Evolutionary conservation across 2,888 invertebrate species (phyloP).

Genomic region (Asteroscopus sphinx): DNA sequence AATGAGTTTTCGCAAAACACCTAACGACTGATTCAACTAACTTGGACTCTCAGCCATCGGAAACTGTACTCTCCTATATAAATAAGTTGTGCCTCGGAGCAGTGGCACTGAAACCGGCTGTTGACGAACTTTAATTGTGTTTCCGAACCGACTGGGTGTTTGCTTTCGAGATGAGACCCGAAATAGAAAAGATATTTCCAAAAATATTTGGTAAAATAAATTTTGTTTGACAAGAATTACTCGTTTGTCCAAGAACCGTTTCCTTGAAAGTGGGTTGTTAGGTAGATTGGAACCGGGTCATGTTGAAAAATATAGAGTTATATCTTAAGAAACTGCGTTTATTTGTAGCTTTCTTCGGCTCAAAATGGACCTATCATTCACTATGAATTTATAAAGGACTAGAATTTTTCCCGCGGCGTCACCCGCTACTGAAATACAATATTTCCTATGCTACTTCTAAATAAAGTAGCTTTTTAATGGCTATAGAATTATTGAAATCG

Average conservation of each 20-base stretch:
- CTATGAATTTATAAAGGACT: no score
- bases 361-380: no score
- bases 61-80: slow-evolving; percentile 59
- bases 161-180: slow-evolving; percentile 66
- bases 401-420: no score
- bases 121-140: slow-evolving; percentile 84
- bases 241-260: slow-evolving; percentile 40
- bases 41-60: slow-evolving; percentile 52
- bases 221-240: slow-evolving; percentile 58
- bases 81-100: slow-evolving; percentile 63
- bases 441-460: background rate
- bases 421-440: background rate
- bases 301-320: slow-evolving; percentile 9
- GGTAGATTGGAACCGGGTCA: slow-evolving; percentile 15
- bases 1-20: slow-evolving; percentile 49
- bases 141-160: slow-evolving; percentile 70
- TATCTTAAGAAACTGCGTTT: background rate
- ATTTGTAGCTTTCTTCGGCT: background rate
- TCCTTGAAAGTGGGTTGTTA: slow-evolving; percentile 33
- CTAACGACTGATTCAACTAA: slow-evolving; percentile 61
- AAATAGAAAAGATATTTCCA: slow-evolving; percentile 65
- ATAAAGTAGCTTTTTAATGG: no score
- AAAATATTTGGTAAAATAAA: slow-evolving; percentile 66
- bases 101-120: slow-evolving; percentile 66
- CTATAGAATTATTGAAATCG: no score